phyloP scores from a whole-genome alignment of 1,140 invertebrate species.

The Plodia interpunctella region DNA sequence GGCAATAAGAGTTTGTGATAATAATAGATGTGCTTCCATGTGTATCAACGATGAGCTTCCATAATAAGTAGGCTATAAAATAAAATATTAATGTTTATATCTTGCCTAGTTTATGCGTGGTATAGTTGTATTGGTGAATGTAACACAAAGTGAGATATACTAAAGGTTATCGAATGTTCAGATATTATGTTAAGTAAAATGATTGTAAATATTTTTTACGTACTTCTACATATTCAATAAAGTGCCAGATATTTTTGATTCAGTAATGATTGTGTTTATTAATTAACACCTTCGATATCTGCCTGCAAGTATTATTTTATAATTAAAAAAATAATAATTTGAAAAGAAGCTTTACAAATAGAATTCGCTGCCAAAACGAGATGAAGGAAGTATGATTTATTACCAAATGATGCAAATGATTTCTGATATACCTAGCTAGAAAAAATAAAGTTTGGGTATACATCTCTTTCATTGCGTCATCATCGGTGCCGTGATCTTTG shows the following conservation, averaged over 20 bases:
- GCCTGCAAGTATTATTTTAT: background rate
- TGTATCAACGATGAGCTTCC: slow-evolving; percentile 21
- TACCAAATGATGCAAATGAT: no score
- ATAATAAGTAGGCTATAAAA: slow-evolving; percentile 8
- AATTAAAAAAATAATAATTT: no score
- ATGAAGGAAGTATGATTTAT: no score
- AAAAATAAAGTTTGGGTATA: no score
- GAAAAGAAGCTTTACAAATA: no score
- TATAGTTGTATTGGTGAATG: slow-evolving; percentile 24
- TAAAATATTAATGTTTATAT: slow-evolving; percentile 15
- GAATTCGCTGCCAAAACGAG: no score
- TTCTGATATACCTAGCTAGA: no score
- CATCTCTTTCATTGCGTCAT: no score
- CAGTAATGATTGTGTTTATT: slow-evolving; percentile 9
- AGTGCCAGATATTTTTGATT: slow-evolving; percentile 46
- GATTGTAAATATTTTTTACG: slow-evolving; percentile 47
- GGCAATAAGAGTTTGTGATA: slow-evolving; percentile 23
- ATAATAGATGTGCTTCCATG: slow-evolving; percentile 18
- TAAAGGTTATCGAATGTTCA: slow-evolving; percentile 28
- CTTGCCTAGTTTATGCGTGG: slow-evolving; percentile 31
- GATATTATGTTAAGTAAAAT: slow-evolving; percentile 17
- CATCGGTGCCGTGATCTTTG: no score
- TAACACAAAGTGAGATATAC: slow-evolving; percentile 42
- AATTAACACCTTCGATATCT: background rate
- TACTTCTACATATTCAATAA: slow-evolving; percentile 32